A percentile compares a stretch with the other conserved stretches of the same genome.
These are phyloP conservation scores for Boleophthalmus pectinirostris DNA, from an alignment of 2,113 vertebrate genomes.

Conservation along the genomic window DNA sequence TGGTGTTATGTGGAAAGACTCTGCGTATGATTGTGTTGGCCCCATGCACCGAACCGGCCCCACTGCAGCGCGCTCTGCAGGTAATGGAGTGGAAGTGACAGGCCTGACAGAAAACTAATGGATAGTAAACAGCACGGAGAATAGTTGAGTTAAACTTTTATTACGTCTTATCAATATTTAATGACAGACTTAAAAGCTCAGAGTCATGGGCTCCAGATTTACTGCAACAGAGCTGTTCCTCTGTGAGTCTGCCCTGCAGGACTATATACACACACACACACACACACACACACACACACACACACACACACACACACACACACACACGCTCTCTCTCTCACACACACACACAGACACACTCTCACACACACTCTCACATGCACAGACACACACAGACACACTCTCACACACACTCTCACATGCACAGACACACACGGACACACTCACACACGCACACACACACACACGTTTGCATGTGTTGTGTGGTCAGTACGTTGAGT, in stretches of 20 bases:
- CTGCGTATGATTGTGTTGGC: not conserved
- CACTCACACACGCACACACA: too few species aligned
- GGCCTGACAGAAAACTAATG: conserved; percentile 5
- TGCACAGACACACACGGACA: not conserved
- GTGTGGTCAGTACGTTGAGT: too few species aligned
- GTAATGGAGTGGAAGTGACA: conserved; percentile 12
- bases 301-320: not conserved
- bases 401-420: too few species aligned
- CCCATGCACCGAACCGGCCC: not conserved
- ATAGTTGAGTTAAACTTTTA: conserved; percentile 14
- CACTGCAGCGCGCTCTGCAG: not conserved
- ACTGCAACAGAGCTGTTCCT: not conserved
- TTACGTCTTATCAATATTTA: conserved; percentile 6
- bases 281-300: not conserved
- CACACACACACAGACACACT: not conserved
- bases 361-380: too few species aligned
- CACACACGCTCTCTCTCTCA: not conserved
- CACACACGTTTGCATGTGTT: too few species aligned
- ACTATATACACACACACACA: not conserved
- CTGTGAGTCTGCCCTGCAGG: conserved; percentile 11
- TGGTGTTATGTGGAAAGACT: not conserved
- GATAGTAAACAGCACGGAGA: not conserved
- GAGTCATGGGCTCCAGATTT: conserved; percentile 2
- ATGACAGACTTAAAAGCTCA: conserved; percentile 1
- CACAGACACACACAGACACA: too few species aligned